Conservation (phyloP, 2,888 invertebrate species). For the Drosophila ochracea region DNA sequence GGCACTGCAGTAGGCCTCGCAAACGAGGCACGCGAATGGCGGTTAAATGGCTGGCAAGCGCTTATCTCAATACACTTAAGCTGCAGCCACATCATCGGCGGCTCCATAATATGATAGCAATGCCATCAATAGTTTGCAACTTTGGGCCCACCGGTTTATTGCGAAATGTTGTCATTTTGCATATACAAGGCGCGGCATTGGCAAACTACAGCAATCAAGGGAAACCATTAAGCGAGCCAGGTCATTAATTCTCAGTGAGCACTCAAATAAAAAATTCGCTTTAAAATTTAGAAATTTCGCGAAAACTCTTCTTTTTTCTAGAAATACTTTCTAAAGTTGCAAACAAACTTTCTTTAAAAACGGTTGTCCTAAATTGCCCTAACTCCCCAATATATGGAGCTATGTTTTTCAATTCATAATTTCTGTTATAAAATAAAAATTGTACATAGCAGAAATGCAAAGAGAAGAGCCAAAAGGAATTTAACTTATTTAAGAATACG, state of each 20-base stretch:
- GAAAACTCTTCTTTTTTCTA: neutral
- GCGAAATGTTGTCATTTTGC: conserved; percentile 3
- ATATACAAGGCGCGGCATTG: too few relatives aligned
- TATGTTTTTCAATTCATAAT: neutral
- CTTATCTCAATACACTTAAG: conserved; percentile 63
- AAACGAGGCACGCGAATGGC: conserved; percentile 9
- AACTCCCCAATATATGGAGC: neutral
- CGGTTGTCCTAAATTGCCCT: neutral
- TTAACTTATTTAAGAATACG: neutral
- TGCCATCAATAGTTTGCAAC: conserved; percentile 63
- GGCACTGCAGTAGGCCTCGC: conserved; percentile 34
- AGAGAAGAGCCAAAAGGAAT: neutral
- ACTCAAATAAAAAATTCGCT: neutral
- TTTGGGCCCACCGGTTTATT: conserved; percentile 18
- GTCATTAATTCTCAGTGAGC: conserved; percentile 54
- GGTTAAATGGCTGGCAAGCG: conserved; percentile 63
- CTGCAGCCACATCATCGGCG: conserved; percentile 23
- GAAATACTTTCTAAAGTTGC: neutral
- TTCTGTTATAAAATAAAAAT: neutral
- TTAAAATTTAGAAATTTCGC: neutral
- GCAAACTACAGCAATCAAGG: neutral
- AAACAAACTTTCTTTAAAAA: neutral
- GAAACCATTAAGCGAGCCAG: conserved; percentile 25
- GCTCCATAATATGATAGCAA: conserved; percentile 29
- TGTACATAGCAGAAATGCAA: neutral